These are phyloP conservation scores for Temnothorax longispinosus DNA, from an alignment of 1,140 invertebrate species.

Conservation along the genomic window DNA sequence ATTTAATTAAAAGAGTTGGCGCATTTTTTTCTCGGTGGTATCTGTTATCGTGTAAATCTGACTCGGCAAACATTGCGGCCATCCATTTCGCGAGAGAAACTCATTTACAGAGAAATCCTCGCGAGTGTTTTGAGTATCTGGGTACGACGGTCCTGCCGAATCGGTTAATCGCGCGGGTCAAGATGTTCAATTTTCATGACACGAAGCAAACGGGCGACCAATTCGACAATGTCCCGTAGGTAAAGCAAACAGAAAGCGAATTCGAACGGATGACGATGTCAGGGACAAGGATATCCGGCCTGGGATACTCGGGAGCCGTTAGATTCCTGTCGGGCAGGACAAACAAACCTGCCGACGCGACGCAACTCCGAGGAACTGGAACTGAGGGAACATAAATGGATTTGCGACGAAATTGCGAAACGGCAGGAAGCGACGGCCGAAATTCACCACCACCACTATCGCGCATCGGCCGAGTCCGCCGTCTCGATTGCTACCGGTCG, in stretches of 20 bases:
- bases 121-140: neutral
- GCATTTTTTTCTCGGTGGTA: neutral
- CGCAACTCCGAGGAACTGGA: constrained; percentile 27
- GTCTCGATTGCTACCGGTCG: neutral
- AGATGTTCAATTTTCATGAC: constrained; percentile 27
- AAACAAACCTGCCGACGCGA: constrained; percentile 43
- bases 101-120: neutral
- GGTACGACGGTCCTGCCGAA: neutral
- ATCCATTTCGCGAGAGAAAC: neutral
- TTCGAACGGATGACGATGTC: constrained; percentile 57
- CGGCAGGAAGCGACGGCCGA: constrained; percentile 30
- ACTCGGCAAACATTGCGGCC: no score
- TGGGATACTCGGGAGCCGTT: constrained; percentile 28
- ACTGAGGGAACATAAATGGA: constrained; percentile 46
- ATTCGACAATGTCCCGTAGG: constrained; percentile 14
- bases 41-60: neutral
- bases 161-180: constrained; percentile 12
- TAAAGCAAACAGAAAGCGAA: constrained; percentile 33
- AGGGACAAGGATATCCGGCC: constrained; percentile 54
- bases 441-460: constrained; percentile 23
- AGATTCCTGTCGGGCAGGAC: constrained; percentile 20
- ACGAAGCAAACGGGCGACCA: neutral
- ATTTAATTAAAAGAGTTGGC: neutral
- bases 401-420: constrained; percentile 59
- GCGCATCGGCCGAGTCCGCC: neutral